Conservation (phyloP, 2,113 vertebrate species). For the Paratilapia polleni region DNA sequence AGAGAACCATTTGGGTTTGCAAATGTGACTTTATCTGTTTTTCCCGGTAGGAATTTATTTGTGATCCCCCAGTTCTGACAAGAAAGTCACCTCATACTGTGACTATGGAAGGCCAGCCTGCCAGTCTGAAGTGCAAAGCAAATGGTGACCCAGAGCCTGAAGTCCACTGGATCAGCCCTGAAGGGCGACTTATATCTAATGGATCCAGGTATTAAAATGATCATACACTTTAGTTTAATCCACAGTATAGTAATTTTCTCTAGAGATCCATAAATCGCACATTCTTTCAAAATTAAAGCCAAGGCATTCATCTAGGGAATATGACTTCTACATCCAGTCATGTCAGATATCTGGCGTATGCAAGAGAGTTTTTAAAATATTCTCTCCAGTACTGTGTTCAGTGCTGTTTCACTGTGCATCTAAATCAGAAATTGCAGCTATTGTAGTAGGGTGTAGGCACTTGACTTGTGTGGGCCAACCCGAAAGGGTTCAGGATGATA, state of each 20-base stretch:
- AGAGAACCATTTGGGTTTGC: neutral
- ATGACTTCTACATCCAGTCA: neutral
- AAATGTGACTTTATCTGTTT: neutral
- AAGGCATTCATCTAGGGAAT: neutral
- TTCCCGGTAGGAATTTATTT: slow-evolving; percentile 86
- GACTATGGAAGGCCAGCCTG: slow-evolving; percentile 80
- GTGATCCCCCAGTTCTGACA: slow-evolving; percentile 93
- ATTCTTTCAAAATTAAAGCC: neutral
- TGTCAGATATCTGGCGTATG: slow-evolving; percentile 2
- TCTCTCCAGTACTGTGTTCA: neutral
- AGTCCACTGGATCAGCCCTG: slow-evolving; percentile 92
- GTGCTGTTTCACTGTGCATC: neutral
- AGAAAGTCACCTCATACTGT: slow-evolving; percentile 83
- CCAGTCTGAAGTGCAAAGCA: slow-evolving; percentile 92
- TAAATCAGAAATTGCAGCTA: slow-evolving; percentile 11
- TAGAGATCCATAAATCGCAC: neutral
- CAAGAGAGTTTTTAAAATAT: neutral
- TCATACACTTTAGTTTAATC: neutral
- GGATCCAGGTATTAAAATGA: slow-evolving; percentile 68
- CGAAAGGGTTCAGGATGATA: slow-evolving; percentile 4
- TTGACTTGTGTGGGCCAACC: slow-evolving; percentile 18
- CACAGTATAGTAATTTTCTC: neutral
- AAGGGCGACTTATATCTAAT: slow-evolving; percentile 91
- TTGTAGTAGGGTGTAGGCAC: slow-evolving; percentile 2
- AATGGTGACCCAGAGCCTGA: slow-evolving; percentile 93